Evolutionary conservation across 2,113 vertebrate species (phyloP).

Genomic region (Leptodactylus fuscus): DNA sequence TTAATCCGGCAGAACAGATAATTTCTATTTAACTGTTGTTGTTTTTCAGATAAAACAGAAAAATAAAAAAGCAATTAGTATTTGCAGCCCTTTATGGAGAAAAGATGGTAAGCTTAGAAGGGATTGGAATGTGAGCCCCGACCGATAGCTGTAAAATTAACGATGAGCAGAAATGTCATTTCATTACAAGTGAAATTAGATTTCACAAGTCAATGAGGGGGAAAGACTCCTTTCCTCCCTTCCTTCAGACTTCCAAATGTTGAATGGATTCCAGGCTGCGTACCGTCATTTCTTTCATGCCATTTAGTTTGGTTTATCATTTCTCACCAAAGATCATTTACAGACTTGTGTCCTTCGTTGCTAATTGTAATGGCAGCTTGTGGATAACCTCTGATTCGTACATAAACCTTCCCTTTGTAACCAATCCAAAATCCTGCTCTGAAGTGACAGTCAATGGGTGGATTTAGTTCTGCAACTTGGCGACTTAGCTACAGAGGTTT

Average conservation of each 20-base stretch:
- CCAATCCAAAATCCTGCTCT: background rate
- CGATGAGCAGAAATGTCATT: conserved; percentile 60
- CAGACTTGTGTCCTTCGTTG: background rate
- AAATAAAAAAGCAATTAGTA: conserved; percentile 57
- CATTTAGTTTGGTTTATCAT: conserved; percentile 31
- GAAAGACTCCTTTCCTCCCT: conserved; percentile 47
- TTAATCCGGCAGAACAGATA: conserved; percentile 20
- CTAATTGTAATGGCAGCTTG: conserved; percentile 3
- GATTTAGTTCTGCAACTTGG: background rate
- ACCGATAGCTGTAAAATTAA: conserved; percentile 60
- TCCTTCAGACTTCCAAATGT: conserved; percentile 4
- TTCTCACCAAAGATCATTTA: conserved; percentile 2
- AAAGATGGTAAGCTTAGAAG: conserved; percentile 32
- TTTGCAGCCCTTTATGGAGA: conserved; percentile 19
- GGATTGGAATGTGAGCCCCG: conserved; percentile 36
- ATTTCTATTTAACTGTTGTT: conserved; percentile 58
- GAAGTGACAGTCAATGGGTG: background rate
- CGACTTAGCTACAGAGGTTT: background rate
- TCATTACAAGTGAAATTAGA: conserved; percentile 60
- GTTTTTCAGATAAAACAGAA: conserved; percentile 42
- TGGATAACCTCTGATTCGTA: background rate
- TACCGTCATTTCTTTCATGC: background rate
- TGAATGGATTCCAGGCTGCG: background rate
- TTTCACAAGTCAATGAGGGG: conserved; percentile 59
- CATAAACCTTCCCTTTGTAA: background rate